Evolutionary conservation across 2,113 vertebrate species (phyloP), one percentile per base, ranked within the genome.

Genomic region (Pungitius pungitius): DNA sequence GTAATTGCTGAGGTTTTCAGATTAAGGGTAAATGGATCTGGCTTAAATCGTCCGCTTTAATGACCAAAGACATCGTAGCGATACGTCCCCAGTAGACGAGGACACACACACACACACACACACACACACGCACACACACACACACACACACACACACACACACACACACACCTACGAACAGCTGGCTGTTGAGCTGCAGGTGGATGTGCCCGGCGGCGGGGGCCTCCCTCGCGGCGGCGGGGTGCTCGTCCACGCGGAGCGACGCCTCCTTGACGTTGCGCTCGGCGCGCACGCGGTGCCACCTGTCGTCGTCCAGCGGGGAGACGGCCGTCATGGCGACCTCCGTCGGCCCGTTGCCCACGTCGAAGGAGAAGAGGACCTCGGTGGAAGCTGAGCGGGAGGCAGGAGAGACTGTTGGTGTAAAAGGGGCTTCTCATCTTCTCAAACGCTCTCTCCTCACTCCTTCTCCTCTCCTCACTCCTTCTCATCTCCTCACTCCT

Each of bases 141-240:
- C 3, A 12, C 26, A 51, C 14, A 56, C 35, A 47, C 40, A 27
- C 22, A 69, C 45, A 52, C 27, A 57, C 64, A 54, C 17, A 42
- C 59, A 43, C 56, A 58, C 55, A 74, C 66, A 3, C 35, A 98
- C 97, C 97, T 87, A 99, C 95, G 70, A 97, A 99, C 51, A 99
- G 93, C 68, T 98, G 97, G 82, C 97, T 99, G 90, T 97, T 98
- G 69, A 99, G 96, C 81, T 97, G 97, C 47, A 99, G 78, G 40
- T 95, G 96, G 45, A 95, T 93, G 56, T 96, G 97, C 0, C 97
- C 97, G 0, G 97, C 95, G 0, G 93, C 68, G 0, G 96, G 95
- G 20, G 97, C 96, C 51, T 88, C 71, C 20, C 90, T 90, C 0
- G 86, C 92, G 40, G 83, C 92, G 1, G 87, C 91, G 0, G 94